Evolutionary conservation across 1,140 invertebrate genomes (phyloP).

Genomic region (Oppia nitens): DNA sequence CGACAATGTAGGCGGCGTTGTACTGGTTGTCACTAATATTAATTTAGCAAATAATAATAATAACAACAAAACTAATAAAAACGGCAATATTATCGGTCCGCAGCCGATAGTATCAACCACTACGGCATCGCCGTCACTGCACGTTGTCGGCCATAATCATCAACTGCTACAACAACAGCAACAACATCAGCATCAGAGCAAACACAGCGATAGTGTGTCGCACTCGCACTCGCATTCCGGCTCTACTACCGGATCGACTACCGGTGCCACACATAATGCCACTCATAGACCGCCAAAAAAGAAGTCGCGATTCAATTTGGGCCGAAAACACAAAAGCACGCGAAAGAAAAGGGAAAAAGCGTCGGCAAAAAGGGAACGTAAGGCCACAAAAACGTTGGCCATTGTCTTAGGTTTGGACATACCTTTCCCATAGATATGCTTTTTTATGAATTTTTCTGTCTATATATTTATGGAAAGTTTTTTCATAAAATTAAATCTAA

Average conservation of each 20-base stretch:
- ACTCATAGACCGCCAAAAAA: slow-evolving; percentile 16
- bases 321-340: slow-evolving; percentile 48
- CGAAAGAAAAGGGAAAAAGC: slow-evolving; percentile 85
- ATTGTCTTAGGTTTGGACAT: slow-evolving; percentile 80
- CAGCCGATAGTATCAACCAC: background rate
- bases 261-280: background rate
- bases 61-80: no score
- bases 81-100: background rate
- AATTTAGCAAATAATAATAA: no score
- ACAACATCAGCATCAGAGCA: slow-evolving; percentile 1
- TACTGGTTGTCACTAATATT: background rate
- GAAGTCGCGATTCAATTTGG: slow-evolving; percentile 22
- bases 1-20: background rate
- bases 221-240: background rate
- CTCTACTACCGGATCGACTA: background rate
- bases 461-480: background rate
- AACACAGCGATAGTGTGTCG: background rate
- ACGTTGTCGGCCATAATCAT: background rate
- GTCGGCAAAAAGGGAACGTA: slow-evolving; percentile 83
- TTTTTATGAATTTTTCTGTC: background rate
- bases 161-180: background rate
- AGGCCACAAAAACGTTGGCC: slow-evolving; percentile 97
- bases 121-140: background rate
- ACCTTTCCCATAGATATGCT: background rate
- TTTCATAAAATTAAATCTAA: no score